Evolutionary conservation across 1,140 invertebrate genomes (phyloP).

Genomic region (Paraescarpia echinospica): DNA sequence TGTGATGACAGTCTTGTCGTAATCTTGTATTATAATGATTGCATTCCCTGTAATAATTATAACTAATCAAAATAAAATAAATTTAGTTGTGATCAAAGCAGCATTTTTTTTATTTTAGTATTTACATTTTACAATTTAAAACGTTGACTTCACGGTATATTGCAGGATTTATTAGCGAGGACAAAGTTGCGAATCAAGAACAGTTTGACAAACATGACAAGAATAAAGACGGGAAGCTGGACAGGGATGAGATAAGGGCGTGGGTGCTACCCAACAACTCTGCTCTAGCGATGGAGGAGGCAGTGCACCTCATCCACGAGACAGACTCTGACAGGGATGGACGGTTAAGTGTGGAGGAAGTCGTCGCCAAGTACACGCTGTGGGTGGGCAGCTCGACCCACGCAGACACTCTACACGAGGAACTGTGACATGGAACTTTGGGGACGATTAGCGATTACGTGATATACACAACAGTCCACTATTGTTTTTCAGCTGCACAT

Average conservation of each 20-base stretch:
- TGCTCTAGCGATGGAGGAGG: slow-evolving; percentile 87
- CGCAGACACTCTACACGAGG: slow-evolving; percentile 80
- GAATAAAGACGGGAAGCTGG: slow-evolving; percentile 81
- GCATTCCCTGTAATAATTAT: too few relatives aligned
- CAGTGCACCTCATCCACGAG: slow-evolving; percentile 84
- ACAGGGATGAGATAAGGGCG: slow-evolving; percentile 76
- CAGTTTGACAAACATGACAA: slow-evolving; percentile 90
- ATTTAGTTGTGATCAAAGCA: too few relatives aligned
- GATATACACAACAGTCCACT: too few relatives aligned
- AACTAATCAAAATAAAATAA: too few relatives aligned
- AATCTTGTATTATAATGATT: too few relatives aligned
- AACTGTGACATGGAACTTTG: slow-evolving; percentile 17
- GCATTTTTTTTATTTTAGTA: too few relatives aligned
- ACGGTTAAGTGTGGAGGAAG: slow-evolving; percentile 80
- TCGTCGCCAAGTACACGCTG: slow-evolving; percentile 83
- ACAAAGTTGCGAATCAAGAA: slow-evolving; percentile 81
- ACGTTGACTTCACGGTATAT: background rate
- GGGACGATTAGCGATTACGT: too few relatives aligned
- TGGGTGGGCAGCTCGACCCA: slow-evolving; percentile 87
- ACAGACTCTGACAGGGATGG: slow-evolving; percentile 87
- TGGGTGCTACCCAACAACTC: slow-evolving; percentile 93
- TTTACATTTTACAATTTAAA: too few relatives aligned
- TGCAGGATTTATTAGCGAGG: slow-evolving; percentile 46
- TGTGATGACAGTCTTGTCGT: too few relatives aligned
- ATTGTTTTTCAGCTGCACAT: too few relatives aligned